Evolutionary conservation across 2,113 vertebrate genomes (phyloP).

Genomic region (Anolis carolinensis): DNA sequence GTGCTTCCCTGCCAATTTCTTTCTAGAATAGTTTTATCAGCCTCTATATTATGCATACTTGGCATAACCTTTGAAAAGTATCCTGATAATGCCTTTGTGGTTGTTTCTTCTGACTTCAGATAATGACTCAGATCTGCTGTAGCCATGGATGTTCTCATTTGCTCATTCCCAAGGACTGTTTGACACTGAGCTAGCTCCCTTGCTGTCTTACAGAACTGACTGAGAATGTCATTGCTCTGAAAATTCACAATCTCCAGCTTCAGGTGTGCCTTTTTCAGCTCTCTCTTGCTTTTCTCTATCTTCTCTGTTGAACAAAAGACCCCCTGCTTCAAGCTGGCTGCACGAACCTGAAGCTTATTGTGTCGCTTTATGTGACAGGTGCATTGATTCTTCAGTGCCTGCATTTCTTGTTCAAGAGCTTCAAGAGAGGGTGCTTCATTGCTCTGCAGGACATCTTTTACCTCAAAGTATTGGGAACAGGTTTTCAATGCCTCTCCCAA

Average conservation of each 20-base stretch:
- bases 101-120: conserved; percentile 45
- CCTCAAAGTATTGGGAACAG: fast-evolving
- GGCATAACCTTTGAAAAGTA: conserved; percentile 30
- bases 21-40: not conserved
- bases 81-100: not conserved
- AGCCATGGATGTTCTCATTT: not conserved
- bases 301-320: conserved; percentile 26
- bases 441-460: fast-evolving
- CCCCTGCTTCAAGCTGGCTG: conserved; percentile 9
- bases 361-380: not conserved
- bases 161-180: not conserved
- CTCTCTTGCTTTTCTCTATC: not conserved
- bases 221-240: conserved; percentile 31
- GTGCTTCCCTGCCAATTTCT: not conserved
- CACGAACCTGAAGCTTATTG: conserved; percentile 36
- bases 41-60: not conserved
- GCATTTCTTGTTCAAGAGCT: conserved; percentile 41
- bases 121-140: conserved; percentile 43
- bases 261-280: conserved; percentile 8
- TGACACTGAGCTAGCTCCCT: conserved; percentile 20
- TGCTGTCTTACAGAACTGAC: conserved; percentile 17
- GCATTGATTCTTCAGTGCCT: conserved; percentile 21
- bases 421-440: conserved; percentile 19
- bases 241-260: conserved; percentile 32
- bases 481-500: conserved; percentile 19